Evolutionary conservation across 2,797 vertebrate genomes (phyloP), one percentile per base, ranked within the genome.

Genomic region (Gephyroberyx darwinii): DNA sequence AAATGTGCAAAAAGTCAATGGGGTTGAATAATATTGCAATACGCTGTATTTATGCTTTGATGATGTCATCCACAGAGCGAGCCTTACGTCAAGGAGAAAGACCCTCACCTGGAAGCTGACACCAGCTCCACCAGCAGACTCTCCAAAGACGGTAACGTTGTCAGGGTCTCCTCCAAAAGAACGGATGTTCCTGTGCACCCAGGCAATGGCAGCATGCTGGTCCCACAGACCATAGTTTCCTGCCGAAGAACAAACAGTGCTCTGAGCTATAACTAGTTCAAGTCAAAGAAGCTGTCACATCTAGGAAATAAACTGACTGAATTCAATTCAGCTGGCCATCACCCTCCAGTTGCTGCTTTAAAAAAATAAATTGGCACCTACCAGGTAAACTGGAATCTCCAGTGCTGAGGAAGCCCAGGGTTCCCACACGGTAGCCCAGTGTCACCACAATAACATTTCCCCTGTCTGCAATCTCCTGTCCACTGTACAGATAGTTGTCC

Each of bases 151-250:
- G 17, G 97, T 98, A 83, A 99, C 92, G 86, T 95, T 99, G 70
- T 93, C 53, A 0, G 97, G 95, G 89, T 98, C 94, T 7, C 98
- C 97, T 3, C 98, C 98, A 5, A 99, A 98, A 19, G 91, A 90
- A 0, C 69, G 93, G 65, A 99, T 99, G 88, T 99, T 99, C 78
- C 96, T 95, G 93, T 98, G 92, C 60, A 98, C 97, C 98, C 97
- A 98, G 1, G 94, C 90, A 0, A 99, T 98, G 77, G 95, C 97
- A 58, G 95, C 94, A 0, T 98, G 96, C 93, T 99, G 98, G 76
- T 99, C 97, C 93, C 96, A 95, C 55, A 99, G 92, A 2, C 96
- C 97, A 0, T 95, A 98, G 89, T 99, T 99, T 71, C 97, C 98
- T 99, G 85, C 45, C 0, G 1, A 20, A 0, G 5, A 68, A 61